Conservation (phyloP, 2,888 invertebrate genomes). For the Diaperis boleti region DNA sequence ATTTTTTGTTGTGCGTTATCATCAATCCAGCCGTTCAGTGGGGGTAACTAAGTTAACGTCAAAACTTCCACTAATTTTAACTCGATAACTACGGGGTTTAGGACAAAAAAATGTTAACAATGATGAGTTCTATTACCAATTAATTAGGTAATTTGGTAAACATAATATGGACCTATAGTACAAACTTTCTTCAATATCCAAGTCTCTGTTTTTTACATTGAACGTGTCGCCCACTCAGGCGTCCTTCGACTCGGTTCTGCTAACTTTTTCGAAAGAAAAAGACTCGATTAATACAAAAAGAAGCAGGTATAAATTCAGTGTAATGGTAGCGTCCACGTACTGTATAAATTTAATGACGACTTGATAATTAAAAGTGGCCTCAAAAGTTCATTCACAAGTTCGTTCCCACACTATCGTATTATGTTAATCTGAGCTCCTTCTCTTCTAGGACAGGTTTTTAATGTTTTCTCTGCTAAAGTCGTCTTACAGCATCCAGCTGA, state of each 20-base stretch:
- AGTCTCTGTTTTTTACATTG: not conserved
- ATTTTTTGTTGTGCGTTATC: no score
- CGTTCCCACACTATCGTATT: slow-evolving; percentile 62
- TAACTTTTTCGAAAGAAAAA: not conserved
- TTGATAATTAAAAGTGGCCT: slow-evolving; percentile 63
- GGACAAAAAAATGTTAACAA: no score
- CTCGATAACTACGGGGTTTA: no score
- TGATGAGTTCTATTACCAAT: no score
- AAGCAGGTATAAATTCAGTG: slow-evolving; percentile 7
- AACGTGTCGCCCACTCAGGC: no score
- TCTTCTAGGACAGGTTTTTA: slow-evolving; percentile 55
- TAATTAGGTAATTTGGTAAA: no score
- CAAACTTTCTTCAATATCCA: not conserved
- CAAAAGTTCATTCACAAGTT: slow-evolving; percentile 63
- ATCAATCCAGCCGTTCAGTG: no score
- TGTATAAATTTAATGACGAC: slow-evolving; percentile 60
- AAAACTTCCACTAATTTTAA: no score
- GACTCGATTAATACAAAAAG: slow-evolving; percentile 1
- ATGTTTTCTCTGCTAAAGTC: slow-evolving; percentile 47
- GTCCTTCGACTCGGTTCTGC: no score
- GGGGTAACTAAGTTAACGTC: no score
- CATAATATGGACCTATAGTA: no score
- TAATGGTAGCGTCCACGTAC: slow-evolving; percentile 46
- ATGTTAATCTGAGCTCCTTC: slow-evolving; percentile 55
- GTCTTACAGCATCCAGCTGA: slow-evolving; percentile 43